Percentiles rank a stretch among this genome's conserved stretches.
Conservation (phyloP, 2,888 invertebrate species). For the Cryptophagus acutangulus region DNA sequence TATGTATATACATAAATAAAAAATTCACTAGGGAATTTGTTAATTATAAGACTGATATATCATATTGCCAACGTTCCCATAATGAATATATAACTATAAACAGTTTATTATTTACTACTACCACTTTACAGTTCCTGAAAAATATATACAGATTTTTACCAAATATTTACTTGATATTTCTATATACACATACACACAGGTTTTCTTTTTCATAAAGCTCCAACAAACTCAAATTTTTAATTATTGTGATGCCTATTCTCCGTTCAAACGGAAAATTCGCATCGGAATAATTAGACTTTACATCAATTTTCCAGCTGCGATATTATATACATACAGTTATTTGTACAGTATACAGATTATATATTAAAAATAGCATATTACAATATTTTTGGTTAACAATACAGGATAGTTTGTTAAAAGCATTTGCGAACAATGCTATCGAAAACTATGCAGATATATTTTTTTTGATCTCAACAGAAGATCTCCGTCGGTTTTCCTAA, state of each 20-base stretch:
- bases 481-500: conserved; percentile 25
- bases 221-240: conserved; percentile 16
- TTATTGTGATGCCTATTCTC: too few species aligned
- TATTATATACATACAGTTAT: conserved; percentile 39
- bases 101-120: conserved; percentile 33
- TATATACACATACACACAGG: conserved; percentile 46
- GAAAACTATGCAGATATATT: conserved; percentile 25
- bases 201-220: conserved; percentile 40
- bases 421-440: too few species aligned
- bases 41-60: conserved; percentile 47
- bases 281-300: too few species aligned
- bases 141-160: conserved; percentile 50
- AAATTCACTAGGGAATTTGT: conserved; percentile 27
- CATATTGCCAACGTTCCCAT: conserved; percentile 49
- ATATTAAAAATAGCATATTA: conserved; percentile 19
- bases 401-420: too few species aligned
- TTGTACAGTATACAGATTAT: conserved; percentile 47
- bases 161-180: conserved; percentile 45
- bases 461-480: conserved; percentile 28
- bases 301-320: conserved; percentile 38
- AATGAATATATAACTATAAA: conserved; percentile 24
- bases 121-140: conserved; percentile 47
- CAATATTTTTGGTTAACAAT: neutral
- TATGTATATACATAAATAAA: neutral
- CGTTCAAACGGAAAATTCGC: too few species aligned